These are phyloP conservation scores for Morpho deidamia DNA, from an alignment of 2,888 invertebrate genomes.

Conservation along the genomic window DNA sequence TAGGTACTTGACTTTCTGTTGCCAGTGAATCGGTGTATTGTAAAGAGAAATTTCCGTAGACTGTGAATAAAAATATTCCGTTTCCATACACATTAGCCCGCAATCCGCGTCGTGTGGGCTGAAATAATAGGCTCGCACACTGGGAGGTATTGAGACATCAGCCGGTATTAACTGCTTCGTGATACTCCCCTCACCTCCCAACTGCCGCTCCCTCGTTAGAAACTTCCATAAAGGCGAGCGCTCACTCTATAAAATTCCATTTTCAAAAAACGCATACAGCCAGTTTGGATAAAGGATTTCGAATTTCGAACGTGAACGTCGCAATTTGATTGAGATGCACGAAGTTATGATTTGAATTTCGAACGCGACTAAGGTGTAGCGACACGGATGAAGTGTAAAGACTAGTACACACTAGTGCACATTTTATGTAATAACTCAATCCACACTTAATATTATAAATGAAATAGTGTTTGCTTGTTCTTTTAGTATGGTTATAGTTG, in stretches of 20 bases:
- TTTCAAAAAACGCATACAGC: conserved; percentile 15
- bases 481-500: too few relatives aligned
- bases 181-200: conserved; percentile 26
- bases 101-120: conserved; percentile 65
- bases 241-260: conserved; percentile 17
- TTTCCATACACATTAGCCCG: conserved; percentile 37
- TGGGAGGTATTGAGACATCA: conserved; percentile 80
- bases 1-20: too few relatives aligned
- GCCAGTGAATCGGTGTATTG: too few relatives aligned
- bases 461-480: too few relatives aligned
- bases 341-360: conserved; percentile 13
- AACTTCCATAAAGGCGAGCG: conserved; percentile 16
- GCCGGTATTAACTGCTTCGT: conserved; percentile 53
- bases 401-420: not conserved
- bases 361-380: not conserved
- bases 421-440: too few relatives aligned
- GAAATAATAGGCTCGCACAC: conserved; percentile 76
- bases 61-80: conserved; percentile 27
- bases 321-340: conserved; percentile 12
- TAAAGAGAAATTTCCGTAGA: too few relatives aligned
- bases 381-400: not conserved
- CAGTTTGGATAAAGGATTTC: conserved; percentile 8
- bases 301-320: conserved; percentile 9
- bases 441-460: too few relatives aligned
- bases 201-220: conserved; percentile 28